Evolutionary conservation across 2,797 vertebrate species (phyloP).

Genomic region (Hyperoplus lanceolatus): DNA sequence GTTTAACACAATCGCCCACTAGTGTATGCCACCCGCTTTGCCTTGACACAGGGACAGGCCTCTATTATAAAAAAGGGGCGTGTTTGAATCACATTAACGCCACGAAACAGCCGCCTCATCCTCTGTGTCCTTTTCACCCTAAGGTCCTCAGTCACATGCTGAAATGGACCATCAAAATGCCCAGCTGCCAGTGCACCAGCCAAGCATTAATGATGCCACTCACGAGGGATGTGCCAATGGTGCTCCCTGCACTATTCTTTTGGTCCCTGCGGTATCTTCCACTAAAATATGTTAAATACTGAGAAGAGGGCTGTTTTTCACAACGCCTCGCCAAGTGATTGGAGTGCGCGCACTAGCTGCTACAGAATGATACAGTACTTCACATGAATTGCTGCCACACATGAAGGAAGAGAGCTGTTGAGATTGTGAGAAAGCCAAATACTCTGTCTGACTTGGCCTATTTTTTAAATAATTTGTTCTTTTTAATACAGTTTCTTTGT

Average conservation of each 20-base stretch:
- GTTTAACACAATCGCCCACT: constrained; percentile 79
- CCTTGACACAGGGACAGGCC: constrained; percentile 63
- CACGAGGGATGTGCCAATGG: constrained; percentile 46
- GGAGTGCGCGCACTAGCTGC: constrained; percentile 47
- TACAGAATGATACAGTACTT: constrained; percentile 41
- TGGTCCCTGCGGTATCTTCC: constrained; percentile 37
- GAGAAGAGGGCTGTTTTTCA: constrained; percentile 44
- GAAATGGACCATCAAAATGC: constrained; percentile 54
- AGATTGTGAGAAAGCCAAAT: constrained; percentile 45
- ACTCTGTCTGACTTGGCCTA: neutral
- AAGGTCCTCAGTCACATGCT: constrained; percentile 43
- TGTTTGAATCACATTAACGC: constrained; percentile 69
- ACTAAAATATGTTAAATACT: constrained; percentile 49
- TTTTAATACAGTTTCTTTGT: constrained; percentile 20
- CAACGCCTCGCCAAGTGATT: constrained; percentile 41
- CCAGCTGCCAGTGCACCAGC: constrained; percentile 58
- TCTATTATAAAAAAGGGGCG: constrained; percentile 62
- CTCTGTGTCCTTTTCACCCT: constrained; percentile 5
- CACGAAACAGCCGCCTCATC: constrained; percentile 15
- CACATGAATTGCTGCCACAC: constrained; percentile 44
- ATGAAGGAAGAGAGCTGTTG: constrained; percentile 38
- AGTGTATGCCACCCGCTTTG: constrained; percentile 71
- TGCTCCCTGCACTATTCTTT: constrained; percentile 28
- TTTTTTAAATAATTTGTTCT: neutral
- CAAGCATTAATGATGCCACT: constrained; percentile 68